Base-by-base conservation (phyloP, 2,888 invertebrate genomes). In the Xestia sexstrigata region DNA sequence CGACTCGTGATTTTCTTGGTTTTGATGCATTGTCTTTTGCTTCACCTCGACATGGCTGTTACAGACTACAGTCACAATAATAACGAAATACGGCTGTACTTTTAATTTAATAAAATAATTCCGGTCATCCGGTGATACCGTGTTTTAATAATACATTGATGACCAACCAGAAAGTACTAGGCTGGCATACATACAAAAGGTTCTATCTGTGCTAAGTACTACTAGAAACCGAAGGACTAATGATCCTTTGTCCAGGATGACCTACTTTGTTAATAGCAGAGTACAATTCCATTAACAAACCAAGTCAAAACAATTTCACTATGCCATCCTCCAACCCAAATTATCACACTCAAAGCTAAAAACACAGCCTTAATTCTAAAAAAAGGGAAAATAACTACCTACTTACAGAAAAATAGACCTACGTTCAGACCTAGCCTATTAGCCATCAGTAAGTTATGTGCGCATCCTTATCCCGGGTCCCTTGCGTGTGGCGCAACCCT, bases 401-500 rank as follows among this genome's bases (percentile, higher is more conserved):
- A 35, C 42, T 6, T n/a, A 35, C 71, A 26, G 17, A 4, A 63
- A 81, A 78, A 58, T 79, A 45, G 45, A 30, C 45, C 62, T 47
- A 35, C 55, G 58, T 35, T 52, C 47, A 62, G 71, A 70, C 80
- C 85, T 82, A 79, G 87, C 85, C 86, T 90, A 90, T 90, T 90
- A 89, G 86, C 85, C 85, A 79, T 74, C 78, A 77, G 80, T 88
- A 90, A 90, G 86, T 90, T 90, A 91, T 89, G 83, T 81, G 78
- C 81, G 42, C 79, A 69, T 79, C 87, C 85, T 88, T 87, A 88
- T 89, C 87, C 85, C 70, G 74, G 82, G 78, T 79, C 79, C 90
- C 92, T 91, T 90, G 76, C 74, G 91, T 85, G 93, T 83, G 89
- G 90, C 91, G 90, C 92, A 93, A 93, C 92, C 91, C 91, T 91